A percentile compares a stretch with the other conserved stretches of the same genome.
Conservation (phyloP, 2,888 invertebrate genomes). For the Leucozona laternaria region DNA sequence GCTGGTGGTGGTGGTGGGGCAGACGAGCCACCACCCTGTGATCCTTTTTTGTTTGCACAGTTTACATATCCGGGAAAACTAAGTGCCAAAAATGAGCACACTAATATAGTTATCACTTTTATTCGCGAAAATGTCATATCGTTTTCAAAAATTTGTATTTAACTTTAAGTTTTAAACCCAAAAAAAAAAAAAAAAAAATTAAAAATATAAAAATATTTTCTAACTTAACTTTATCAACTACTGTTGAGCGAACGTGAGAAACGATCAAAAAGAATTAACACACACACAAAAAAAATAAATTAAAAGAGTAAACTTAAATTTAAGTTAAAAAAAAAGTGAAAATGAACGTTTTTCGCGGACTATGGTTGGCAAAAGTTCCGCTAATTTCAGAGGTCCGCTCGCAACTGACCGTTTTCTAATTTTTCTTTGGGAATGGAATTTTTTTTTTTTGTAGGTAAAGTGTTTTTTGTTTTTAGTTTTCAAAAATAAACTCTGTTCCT, state of each 20-base stretch:
- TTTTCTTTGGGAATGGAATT: constrained; percentile 67
- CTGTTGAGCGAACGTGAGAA: constrained; percentile 65
- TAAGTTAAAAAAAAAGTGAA: constrained; percentile 66
- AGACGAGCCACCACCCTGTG: constrained; percentile 77
- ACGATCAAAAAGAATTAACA: constrained; percentile 34
- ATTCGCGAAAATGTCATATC: constrained; percentile 84
- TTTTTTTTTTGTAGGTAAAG: constrained; percentile 43
- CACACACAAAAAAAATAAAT: constrained; percentile 53
- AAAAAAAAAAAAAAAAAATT: constrained; percentile 47
- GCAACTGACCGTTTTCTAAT: constrained; percentile 82
- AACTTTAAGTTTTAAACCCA: constrained; percentile 62
- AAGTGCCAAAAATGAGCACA: constrained; percentile 83
- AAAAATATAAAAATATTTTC: constrained; percentile 47
- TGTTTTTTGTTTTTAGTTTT: constrained; percentile 46
- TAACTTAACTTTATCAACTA: constrained; percentile 51
- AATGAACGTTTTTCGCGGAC: constrained; percentile 83
- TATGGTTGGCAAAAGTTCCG: constrained; percentile 82
- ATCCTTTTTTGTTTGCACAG: constrained; percentile 83
- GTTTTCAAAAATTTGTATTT: constrained; percentile 72
- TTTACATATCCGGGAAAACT: constrained; percentile 83
- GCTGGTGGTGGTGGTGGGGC: constrained; percentile 80
- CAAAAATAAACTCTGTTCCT: constrained; percentile 69
- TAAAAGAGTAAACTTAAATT: constrained; percentile 63
- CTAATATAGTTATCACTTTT: constrained; percentile 83
- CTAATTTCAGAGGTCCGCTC: constrained; percentile 84